Evolutionary conservation across 2,888 invertebrate species (phyloP).

Genomic region (Tupiocoris notatus): DNA sequence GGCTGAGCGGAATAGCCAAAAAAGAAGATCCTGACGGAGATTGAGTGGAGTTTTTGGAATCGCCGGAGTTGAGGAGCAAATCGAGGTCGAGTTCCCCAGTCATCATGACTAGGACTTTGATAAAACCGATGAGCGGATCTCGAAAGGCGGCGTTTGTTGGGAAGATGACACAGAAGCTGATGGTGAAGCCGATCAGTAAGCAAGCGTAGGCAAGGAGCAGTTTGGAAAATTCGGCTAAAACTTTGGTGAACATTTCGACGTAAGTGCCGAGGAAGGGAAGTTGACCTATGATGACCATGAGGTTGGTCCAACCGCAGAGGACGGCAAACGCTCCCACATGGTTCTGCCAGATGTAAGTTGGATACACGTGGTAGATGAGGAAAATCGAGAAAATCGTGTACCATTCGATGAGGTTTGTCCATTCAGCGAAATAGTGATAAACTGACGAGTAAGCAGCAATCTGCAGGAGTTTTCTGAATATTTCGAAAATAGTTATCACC

Average conservation of each 20-base stretch:
- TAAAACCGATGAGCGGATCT: constrained; percentile 80
- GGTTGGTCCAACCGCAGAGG: constrained; percentile 80
- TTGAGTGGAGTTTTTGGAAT: constrained; percentile 16
- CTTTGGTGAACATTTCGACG: constrained; percentile 86
- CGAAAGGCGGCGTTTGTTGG: constrained; percentile 78
- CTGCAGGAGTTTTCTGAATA: constrained; percentile 75
- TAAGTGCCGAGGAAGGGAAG: constrained; percentile 84
- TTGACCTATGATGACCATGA: constrained; percentile 89
- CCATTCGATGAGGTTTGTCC: constrained; percentile 85
- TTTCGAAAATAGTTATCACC: constrained; percentile 75
- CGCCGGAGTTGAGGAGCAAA: constrained; percentile 67
- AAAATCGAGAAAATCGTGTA: constrained; percentile 81
- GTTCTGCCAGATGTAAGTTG: constrained; percentile 80
- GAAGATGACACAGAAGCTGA: constrained; percentile 85
- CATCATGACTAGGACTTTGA: constrained; percentile 86
- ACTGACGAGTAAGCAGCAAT: constrained; percentile 78
- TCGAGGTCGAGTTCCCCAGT: constrained; percentile 80
- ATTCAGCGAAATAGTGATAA: constrained; percentile 77
- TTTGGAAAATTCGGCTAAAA: constrained; percentile 82
- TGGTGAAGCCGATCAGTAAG: constrained; percentile 79
- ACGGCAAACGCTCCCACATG: constrained; percentile 85
- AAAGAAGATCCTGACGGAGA: neutral
- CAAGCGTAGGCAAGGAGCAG: constrained; percentile 83
- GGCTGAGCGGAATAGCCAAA: constrained; percentile 65
- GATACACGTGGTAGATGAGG: constrained; percentile 77